These are phyloP conservation scores for Ophioderma brevispina DNA, from an alignment of 35 echinoderm and acorn worm genomes.

Conservation along the genomic window DNA sequence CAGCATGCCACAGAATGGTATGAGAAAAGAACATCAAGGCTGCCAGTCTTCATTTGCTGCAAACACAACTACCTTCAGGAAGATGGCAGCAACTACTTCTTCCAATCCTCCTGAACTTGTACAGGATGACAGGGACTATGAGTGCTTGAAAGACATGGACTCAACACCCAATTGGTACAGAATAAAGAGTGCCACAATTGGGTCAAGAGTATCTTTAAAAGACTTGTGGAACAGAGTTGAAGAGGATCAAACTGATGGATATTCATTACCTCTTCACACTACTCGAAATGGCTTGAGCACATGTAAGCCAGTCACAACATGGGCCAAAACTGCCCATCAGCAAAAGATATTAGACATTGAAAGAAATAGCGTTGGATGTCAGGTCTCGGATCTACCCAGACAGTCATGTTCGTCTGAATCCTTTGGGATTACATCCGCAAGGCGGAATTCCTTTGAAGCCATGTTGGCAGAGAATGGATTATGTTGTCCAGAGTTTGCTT, in stretches of 20 bases:
- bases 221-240: background rate
- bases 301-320: background rate
- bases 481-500: background rate
- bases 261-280: too few relatives aligned
- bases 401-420: too few relatives aligned
- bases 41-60: background rate
- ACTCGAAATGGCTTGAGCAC: too few relatives aligned
- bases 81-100: background rate
- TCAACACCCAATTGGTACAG: background rate
- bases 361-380: background rate
- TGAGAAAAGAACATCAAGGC: background rate
- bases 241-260: background rate
- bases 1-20: background rate
- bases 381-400: background rate
- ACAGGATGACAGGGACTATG: background rate
- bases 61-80: background rate
- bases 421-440: background rate
- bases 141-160: too few relatives aligned
- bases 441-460: background rate
- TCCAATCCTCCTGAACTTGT: background rate
- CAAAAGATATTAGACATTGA: background rate
- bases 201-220: background rate
- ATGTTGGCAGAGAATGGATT: background rate
- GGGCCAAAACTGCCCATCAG: background rate
- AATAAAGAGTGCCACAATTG: background rate